Evolutionary conservation across 2,888 invertebrate genomes (phyloP), one percentile per base, ranked within the genome.

Genomic region (Euzophera pinguis): DNA sequence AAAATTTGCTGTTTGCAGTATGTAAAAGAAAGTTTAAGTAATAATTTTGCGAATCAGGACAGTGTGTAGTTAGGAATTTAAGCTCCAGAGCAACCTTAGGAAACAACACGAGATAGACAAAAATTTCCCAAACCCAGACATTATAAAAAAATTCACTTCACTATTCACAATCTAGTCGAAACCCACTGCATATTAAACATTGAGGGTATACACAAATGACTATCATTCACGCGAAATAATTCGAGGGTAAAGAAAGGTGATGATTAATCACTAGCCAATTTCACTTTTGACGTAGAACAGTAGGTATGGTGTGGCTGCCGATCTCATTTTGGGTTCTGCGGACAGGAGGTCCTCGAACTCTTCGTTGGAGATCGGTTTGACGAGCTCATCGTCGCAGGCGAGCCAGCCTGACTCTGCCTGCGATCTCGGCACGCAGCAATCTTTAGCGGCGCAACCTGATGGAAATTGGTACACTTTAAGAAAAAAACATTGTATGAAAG

Each of bases 301-400:
- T 53, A 97, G 91, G 85, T 97, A 97, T 0, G 97, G 97, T 0
- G 97, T 97, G 17, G 96, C 95, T 0, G 95, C 95, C 39, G 95
- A 94, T 58, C 94, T 91, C 57, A 93, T 84, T 69, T 93, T 93
- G 47, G 93, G 94, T 52, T 94, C 93, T 1, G 93, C 92, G 1
- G 94, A 94, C 50, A 97, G 90, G 55, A 96, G 91, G 60, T 96
- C 95, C 64, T 94, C 93, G 63, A 97, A 94, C 74, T 97, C 96
- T 35, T 93, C 92, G 71, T 93, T 92, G 29, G 95, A 93, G 75
- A 97, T 94, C 7, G 94, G 93, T 63, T 94, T 93, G 51, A 97
- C 95, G 56, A 94, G 94, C 60, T 97, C 97, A 75, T 97, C 97
- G 77, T 97, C 97, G 75, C 97, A 97, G 72, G 96, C 96, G 45